These are phyloP conservation scores for Mesorhabditis spiculigera DNA, from an alignment of 2,888 invertebrate genomes.

Conservation along the genomic window DNA sequence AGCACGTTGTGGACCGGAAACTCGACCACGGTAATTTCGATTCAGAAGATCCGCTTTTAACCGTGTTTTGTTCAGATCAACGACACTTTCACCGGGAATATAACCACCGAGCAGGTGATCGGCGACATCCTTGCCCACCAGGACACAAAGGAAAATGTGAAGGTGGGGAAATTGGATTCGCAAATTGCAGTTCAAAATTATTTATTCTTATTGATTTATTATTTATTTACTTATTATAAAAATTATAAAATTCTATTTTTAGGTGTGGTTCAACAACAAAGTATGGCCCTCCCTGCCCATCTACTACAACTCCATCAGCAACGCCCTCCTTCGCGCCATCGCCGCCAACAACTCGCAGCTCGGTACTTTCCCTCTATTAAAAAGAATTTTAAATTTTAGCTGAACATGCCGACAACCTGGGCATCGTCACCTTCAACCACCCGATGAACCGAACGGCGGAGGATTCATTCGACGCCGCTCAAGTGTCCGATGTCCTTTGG, in stretches of 20 bases:
- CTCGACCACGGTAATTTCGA: background rate
- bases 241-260: constrained; percentile 5
- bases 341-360: constrained; percentile 6
- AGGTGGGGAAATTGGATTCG: constrained; percentile 19
- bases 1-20: background rate
- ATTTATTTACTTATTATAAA: no score
- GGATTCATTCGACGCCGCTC: constrained; percentile 21
- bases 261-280: constrained; percentile 87
- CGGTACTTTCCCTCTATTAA: background rate
- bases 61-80: constrained; percentile 13
- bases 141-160: constrained; percentile 39
- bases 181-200: background rate
- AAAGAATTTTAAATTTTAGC: background rate
- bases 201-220: background rate
- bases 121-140: constrained; percentile 28
- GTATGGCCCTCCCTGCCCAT: constrained; percentile 77
- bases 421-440: constrained; percentile 74
- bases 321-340: constrained; percentile 48
- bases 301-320: constrained; percentile 65
- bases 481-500: constrained; percentile 13
- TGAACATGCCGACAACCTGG: constrained; percentile 59
- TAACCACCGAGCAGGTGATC: constrained; percentile 26
- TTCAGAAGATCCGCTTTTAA: background rate
- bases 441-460: constrained; percentile 68
- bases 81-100: constrained; percentile 27